phyloP scores from a whole-genome alignment of 2,797 vertebrate species.

The Hapalemur alaotrensis region DNA sequence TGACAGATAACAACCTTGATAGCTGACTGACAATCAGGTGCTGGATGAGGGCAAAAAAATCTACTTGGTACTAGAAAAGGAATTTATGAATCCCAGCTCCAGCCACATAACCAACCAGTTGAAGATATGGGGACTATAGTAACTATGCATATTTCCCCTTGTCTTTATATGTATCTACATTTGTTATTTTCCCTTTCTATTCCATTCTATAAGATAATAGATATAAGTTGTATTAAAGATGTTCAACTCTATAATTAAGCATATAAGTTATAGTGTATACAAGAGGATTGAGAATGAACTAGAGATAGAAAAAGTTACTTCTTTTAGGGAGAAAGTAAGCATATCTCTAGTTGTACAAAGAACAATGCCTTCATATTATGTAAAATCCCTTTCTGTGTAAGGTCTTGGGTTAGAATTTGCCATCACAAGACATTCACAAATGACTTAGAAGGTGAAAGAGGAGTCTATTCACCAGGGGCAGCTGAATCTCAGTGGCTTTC shows the following conservation, averaged over 20 bases:
- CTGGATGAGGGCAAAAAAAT: not conserved
- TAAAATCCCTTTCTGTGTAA: not conserved
- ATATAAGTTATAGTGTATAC: not conserved
- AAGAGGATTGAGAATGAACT: not conserved
- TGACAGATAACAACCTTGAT: not conserved
- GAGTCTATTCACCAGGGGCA: not conserved
- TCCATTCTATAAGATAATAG: not conserved
- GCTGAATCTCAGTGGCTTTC: not conserved
- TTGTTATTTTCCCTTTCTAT: not conserved
- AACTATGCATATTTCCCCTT: not conserved
- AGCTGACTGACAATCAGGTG: not conserved
- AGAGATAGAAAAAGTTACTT: not conserved
- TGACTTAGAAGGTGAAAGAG: not conserved
- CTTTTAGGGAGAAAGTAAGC: not conserved
- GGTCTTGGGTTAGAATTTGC: not conserved
- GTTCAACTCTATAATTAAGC: not conserved
- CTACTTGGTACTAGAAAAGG: no score
- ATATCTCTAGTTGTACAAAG: no score
- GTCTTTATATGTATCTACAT: not conserved
- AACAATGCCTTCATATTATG: not conserved
- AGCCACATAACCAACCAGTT: not conserved
- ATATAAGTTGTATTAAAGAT: not conserved
- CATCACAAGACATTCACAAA: not conserved
- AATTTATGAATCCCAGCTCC: not conserved
- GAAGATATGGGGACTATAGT: not conserved